These are phyloP conservation scores for Dyspetes luteomarginatus DNA, from an alignment of 2,888 invertebrate genomes.

Conservation along the genomic window DNA sequence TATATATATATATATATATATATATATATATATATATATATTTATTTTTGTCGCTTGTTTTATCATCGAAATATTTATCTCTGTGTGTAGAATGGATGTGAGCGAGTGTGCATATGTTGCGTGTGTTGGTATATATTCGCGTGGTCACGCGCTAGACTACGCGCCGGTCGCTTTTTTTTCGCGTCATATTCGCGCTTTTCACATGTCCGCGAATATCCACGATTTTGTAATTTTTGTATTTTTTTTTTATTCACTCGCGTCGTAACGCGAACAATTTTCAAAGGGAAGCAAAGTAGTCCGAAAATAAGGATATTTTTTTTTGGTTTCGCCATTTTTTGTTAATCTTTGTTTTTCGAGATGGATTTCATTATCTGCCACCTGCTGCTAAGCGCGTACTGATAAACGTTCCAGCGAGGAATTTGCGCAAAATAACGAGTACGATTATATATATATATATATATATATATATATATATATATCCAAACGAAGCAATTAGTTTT, in stretches of 20 bases:
- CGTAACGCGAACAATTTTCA: too few species aligned
- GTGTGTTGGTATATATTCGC: background rate
- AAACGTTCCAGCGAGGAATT: slow-evolving; percentile 19
- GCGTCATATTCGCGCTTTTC: background rate
- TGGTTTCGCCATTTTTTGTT: background rate
- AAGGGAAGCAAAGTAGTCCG: background rate
- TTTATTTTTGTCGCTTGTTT: too few species aligned
- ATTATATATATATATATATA: slow-evolving; percentile 3
- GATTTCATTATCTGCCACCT: slow-evolving; percentile 50
- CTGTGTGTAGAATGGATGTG: background rate
- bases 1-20: too few species aligned
- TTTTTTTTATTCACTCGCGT: background rate
- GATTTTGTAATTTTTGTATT: background rate
- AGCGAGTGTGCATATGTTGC: background rate
- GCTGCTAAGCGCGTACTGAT: slow-evolving; percentile 35
- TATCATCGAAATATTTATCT: background rate
- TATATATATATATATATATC: background rate
- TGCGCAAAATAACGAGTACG: slow-evolving; percentile 14
- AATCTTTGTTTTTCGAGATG: background rate
- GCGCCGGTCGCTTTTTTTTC: background rate
- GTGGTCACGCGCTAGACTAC: background rate
- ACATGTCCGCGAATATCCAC: background rate
- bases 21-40: too few species aligned
- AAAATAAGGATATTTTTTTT: background rate
- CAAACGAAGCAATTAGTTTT: background rate